Evolutionary conservation across 2,888 invertebrate genomes (phyloP).

Genomic region (Drosophila acutilabella): DNA sequence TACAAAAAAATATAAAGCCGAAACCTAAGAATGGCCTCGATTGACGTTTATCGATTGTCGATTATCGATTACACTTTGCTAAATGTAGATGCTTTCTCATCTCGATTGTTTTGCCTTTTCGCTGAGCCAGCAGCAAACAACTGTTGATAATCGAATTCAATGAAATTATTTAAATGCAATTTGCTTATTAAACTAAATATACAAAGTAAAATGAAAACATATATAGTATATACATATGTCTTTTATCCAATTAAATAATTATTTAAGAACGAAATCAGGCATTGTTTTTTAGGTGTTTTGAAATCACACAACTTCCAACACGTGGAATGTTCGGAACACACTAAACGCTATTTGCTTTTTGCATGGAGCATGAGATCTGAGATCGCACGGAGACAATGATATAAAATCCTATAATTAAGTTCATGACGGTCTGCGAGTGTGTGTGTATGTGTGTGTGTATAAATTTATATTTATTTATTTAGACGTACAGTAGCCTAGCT

Average conservation of each 20-base stretch:
- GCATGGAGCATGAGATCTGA: neutral
- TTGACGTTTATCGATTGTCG: neutral
- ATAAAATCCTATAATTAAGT: neutral
- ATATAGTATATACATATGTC: neutral
- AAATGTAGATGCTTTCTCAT: slow-evolving; percentile 33
- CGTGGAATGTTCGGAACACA: slow-evolving; percentile 4
- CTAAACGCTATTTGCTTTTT: neutral
- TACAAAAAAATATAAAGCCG: slow-evolving; percentile 29
- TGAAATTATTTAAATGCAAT: slow-evolving; percentile 11
- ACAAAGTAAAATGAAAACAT: neutral
- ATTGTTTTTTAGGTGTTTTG: slow-evolving; percentile 2
- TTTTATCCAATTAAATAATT: too few relatives aligned
- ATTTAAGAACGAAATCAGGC: too few relatives aligned
- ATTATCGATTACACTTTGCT: slow-evolving; percentile 15
- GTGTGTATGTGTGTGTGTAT: slow-evolving; percentile 6
- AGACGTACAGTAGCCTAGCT: slow-evolving; percentile 13
- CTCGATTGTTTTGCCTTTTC: slow-evolving; percentile 47
- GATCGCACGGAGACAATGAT: neutral
- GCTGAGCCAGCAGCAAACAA: slow-evolving; percentile 40
- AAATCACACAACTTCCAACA: slow-evolving; percentile 3
- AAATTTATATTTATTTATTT: neutral
- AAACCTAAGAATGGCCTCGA: slow-evolving; percentile 8
- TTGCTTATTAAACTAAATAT: slow-evolving; percentile 36
- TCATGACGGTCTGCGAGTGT: slow-evolving; percentile 15
- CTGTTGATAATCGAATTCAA: slow-evolving; percentile 54